Percentiles rank a stretch among this genome's conserved stretches.
Evolutionary conservation across 2,113 vertebrate genomes (phyloP).

Genomic region (Gadus chalcogrammus): DNA sequence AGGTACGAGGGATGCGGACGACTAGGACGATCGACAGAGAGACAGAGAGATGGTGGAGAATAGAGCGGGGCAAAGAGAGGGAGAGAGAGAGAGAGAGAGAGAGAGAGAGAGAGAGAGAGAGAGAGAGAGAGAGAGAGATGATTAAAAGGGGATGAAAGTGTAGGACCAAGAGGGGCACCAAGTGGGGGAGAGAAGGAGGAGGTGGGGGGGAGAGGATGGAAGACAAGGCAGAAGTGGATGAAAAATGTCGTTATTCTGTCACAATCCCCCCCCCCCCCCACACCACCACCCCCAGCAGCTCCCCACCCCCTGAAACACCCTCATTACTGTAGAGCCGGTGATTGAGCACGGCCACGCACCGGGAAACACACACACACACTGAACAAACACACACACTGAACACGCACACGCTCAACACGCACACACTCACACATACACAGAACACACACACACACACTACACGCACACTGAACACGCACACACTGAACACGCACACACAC

Average conservation of each 20-base stretch:
- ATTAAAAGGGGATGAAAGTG: slow-evolving; percentile 32
- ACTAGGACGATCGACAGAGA: slow-evolving; percentile 11
- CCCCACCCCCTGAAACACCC: not conserved
- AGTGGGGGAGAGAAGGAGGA: not conserved
- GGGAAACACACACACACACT: slow-evolving; percentile 18
- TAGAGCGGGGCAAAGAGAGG: not conserved
- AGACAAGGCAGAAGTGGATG: not conserved
- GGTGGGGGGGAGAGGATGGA: not conserved
- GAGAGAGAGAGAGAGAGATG: slow-evolving; percentile 10
- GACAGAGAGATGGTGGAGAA: slow-evolving; percentile 1
- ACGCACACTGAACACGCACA: not conserved
- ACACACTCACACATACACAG: not conserved
- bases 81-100: no score
- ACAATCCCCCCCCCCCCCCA: not conserved
- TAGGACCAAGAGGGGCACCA: not conserved
- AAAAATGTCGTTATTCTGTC: slow-evolving; percentile 50
- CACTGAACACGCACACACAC: not conserved
- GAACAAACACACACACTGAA: slow-evolving; percentile 19
- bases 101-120: slow-evolving; percentile 4
- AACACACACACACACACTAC: not conserved
- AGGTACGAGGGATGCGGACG: slow-evolving; percentile 26
- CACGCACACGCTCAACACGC: slow-evolving; percentile 6
- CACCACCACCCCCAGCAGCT: not conserved
- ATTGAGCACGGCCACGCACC: not conserved
- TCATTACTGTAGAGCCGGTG: slow-evolving; percentile 37